phyloP scores from a whole-genome alignment of 2,113 vertebrate species.

The Lophochroa leadbeateri region DNA sequence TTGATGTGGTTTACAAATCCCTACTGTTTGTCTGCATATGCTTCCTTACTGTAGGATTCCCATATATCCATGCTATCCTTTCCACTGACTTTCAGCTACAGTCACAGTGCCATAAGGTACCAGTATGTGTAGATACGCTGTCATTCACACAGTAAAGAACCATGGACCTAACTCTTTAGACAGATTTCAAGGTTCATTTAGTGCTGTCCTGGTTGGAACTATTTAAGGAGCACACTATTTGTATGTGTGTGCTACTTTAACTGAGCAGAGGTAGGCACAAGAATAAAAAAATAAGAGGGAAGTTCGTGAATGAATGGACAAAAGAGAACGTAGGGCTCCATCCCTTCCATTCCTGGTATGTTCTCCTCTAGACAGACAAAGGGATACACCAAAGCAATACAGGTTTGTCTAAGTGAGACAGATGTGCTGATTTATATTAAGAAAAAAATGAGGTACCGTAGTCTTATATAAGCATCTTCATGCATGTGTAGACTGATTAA shows the following conservation, averaged over 20 bases:
- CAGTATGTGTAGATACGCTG: neutral
- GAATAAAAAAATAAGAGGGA: neutral
- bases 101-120: neutral
- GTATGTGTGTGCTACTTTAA: neutral
- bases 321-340: neutral
- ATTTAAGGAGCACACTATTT: neutral
- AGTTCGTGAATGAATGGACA: neutral
- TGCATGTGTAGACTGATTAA: neutral
- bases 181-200: neutral
- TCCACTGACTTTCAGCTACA: neutral
- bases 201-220: neutral
- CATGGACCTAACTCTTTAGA: neutral
- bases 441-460: neutral
- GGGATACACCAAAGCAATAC: accelerated
- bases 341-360: neutral
- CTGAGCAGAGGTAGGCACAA: neutral
- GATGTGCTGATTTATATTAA: neutral
- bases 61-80: neutral
- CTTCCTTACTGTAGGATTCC: neutral
- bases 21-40: neutral
- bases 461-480: neutral
- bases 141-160: neutral
- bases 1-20: neutral
- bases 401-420: neutral
- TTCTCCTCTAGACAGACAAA: neutral